Conservation (phyloP, 2,797 vertebrate species). For the Enteromius viviparus region DNA sequence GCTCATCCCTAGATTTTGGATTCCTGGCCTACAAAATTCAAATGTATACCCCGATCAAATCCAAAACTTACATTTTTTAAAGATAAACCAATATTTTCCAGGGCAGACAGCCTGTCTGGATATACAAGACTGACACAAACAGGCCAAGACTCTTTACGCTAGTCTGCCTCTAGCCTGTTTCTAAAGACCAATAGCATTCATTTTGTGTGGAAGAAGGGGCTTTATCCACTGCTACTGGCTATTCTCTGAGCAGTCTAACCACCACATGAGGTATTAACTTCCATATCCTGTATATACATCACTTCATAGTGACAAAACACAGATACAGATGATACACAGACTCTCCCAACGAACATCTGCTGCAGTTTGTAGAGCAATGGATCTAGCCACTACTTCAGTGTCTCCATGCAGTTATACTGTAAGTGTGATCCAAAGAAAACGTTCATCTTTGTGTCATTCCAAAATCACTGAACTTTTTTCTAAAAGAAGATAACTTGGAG, state of each 20-base stretch:
- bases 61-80: not conserved
- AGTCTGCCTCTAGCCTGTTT: not conserved
- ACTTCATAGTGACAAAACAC: slow-evolving; percentile 53
- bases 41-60: not conserved
- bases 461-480: not conserved
- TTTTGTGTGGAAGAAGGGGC: slow-evolving; percentile 49
- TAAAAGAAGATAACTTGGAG: not conserved
- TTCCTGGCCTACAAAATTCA: not conserved
- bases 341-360: not conserved
- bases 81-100: not conserved
- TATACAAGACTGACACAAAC: not conserved
- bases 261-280: slow-evolving; percentile 59
- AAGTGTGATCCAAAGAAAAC: not conserved
- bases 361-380: not conserved
- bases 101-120: not conserved
- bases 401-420: not conserved
- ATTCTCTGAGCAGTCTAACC: slow-evolving; percentile 55
- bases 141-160: not conserved
- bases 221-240: slow-evolving; percentile 59
- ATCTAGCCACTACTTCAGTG: not conserved
- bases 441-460: not conserved
- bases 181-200: not conserved
- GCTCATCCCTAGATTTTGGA: not conserved
- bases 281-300: slow-evolving; percentile 50
- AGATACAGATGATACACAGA: slow-evolving; percentile 34